Evolutionary conservation across 2,113 vertebrate genomes (phyloP).

Genomic region (Colinus virginianus): DNA sequence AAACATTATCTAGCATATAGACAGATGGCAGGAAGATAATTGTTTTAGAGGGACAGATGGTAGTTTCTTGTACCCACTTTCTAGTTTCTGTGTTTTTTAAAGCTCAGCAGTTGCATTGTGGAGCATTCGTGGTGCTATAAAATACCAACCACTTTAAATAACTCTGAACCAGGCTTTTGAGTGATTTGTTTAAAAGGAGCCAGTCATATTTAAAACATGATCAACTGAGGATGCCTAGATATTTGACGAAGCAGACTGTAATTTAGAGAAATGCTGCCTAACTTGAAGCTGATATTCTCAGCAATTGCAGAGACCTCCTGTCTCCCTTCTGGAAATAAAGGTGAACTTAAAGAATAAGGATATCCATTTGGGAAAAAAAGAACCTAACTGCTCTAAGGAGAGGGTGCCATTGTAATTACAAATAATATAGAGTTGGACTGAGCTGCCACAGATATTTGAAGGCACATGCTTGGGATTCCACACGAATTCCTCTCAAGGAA

Average conservation of each 20-base stretch:
- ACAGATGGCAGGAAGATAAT: slow-evolving; percentile 81
- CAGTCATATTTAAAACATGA: slow-evolving; percentile 70
- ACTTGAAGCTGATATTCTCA: neutral
- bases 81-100: slow-evolving; percentile 78
- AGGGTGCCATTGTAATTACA: slow-evolving; percentile 22
- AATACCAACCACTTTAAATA: slow-evolving; percentile 78
- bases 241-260: slow-evolving; percentile 59
- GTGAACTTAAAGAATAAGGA: slow-evolving; percentile 8
- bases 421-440: slow-evolving; percentile 11
- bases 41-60: slow-evolving; percentile 84
- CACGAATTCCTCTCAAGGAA: neutral
- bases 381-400: neutral
- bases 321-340: slow-evolving; percentile 23
- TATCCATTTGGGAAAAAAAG: neutral
- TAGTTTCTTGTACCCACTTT: slow-evolving; percentile 77
- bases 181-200: slow-evolving; percentile 69
- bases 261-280: slow-evolving; percentile 47
- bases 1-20: slow-evolving; percentile 76
- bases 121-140: slow-evolving; percentile 69
- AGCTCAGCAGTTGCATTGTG: slow-evolving; percentile 76
- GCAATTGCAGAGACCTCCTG: slow-evolving; percentile 20
- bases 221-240: slow-evolving; percentile 59
- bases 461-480: slow-evolving; percentile 31
- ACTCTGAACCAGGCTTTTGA: slow-evolving; percentile 72
- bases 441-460: neutral